A percentile compares a stretch with the other conserved stretches of the same genome.
Conservation (phyloP, 1,140 invertebrate genomes). For the Telenomus remus region DNA sequence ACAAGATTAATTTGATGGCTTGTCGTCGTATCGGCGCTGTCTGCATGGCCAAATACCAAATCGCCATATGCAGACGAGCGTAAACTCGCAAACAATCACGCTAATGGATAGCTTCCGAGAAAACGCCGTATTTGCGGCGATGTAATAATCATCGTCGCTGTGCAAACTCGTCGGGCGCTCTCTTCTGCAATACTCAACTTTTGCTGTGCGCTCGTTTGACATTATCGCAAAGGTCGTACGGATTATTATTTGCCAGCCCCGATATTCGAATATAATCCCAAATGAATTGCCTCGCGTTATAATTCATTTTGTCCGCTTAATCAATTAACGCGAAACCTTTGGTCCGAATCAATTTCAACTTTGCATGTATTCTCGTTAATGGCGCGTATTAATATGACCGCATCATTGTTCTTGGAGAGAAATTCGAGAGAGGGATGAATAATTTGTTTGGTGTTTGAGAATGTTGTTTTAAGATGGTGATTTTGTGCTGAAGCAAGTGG, state of each 20-base stretch:
- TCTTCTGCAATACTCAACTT: conserved; percentile 6
- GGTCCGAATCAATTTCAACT: too few species aligned
- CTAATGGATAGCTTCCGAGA: conserved; percentile 67
- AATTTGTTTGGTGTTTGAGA: too few species aligned
- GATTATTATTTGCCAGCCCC: conserved; percentile 6
- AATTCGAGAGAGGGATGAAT: too few species aligned
- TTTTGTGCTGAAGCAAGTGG: conserved; percentile 9
- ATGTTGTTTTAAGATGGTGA: conserved; percentile 40
- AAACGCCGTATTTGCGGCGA: conserved; percentile 62
- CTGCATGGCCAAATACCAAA: conserved; percentile 38
- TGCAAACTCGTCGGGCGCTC: conserved; percentile 9
- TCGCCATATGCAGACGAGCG: conserved; percentile 54
- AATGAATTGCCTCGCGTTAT: background rate
- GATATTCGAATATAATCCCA: conserved; percentile 1
- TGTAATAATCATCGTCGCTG: conserved; percentile 61
- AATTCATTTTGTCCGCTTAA: background rate
- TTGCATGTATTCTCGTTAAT: too few species aligned
- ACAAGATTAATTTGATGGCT: conserved; percentile 11
- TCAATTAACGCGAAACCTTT: too few species aligned
- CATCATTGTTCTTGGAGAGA: too few species aligned
- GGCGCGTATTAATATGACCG: too few species aligned
- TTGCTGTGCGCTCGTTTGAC: conserved; percentile 4
- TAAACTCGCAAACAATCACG: conserved; percentile 66
- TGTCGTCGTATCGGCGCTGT: conserved; percentile 27
- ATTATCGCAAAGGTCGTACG: conserved; percentile 26